Percentiles rank a stretch among this genome's conserved stretches.
These are phyloP conservation scores for Pegoplata infirma DNA, from an alignment of 2,888 invertebrate genomes.

Conservation along the genomic window DNA sequence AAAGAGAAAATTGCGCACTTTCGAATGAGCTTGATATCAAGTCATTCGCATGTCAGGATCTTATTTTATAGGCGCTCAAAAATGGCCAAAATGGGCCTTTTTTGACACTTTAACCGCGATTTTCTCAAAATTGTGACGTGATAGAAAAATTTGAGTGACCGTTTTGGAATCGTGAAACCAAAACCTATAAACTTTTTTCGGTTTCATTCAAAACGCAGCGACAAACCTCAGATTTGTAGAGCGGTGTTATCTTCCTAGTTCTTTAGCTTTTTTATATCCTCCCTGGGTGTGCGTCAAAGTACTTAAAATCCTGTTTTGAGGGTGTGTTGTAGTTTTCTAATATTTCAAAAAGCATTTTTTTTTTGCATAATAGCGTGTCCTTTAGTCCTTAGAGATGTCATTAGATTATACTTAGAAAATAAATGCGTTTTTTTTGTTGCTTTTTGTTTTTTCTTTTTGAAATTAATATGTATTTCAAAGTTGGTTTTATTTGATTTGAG, in stretches of 20 bases:
- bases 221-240: too few species aligned
- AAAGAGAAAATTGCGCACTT: too few species aligned
- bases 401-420: slow-evolving; percentile 15
- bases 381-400: slow-evolving; percentile 51
- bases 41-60: too few species aligned
- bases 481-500: not conserved
- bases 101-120: too few species aligned
- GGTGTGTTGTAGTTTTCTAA: slow-evolving; percentile 27
- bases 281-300: slow-evolving; percentile 41
- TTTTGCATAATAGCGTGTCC: slow-evolving; percentile 48
- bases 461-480: not conserved
- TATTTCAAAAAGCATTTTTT: not conserved
- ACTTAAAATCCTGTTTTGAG: slow-evolving; percentile 33
- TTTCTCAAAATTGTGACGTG: too few species aligned
- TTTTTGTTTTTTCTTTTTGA: not conserved
- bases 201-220: too few species aligned
- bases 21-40: too few species aligned
- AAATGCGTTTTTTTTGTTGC: slow-evolving; percentile 9
- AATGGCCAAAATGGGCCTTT: too few species aligned
- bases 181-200: too few species aligned
- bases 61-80: too few species aligned
- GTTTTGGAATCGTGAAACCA: too few species aligned
- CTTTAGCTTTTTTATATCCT: slow-evolving; percentile 20
- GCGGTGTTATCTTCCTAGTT: not conserved
- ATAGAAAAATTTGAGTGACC: too few species aligned